A percentile compares a stretch with the other conserved stretches of the same genome.
Evolutionary conservation across 2,797 vertebrate species (phyloP).

Genomic region (Pampus argenteus): DNA sequence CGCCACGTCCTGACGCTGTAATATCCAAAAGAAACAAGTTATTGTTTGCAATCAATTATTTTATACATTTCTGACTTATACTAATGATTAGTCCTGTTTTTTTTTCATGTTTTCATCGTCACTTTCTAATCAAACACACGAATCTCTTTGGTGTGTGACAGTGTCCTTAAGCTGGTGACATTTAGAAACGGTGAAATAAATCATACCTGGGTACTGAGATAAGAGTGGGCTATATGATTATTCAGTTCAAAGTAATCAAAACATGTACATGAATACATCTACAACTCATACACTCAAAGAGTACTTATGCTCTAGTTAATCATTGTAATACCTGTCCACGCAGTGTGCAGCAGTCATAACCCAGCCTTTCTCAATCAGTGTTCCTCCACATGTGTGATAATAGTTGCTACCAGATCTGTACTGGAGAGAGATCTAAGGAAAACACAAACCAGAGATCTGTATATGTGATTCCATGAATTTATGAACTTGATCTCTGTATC

Average conservation of each 20-base stretch:
- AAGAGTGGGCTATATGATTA: background rate
- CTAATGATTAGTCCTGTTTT: background rate
- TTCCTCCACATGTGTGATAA: constrained; percentile 92
- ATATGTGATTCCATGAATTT: background rate
- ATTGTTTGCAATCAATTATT: background rate
- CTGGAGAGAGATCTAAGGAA: constrained; percentile 91
- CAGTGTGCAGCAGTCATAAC: constrained; percentile 94
- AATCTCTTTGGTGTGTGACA: constrained; percentile 14
- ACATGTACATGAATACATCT: background rate
- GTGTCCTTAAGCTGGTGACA: constrained; percentile 28
- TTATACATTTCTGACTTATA: background rate
- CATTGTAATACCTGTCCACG: constrained; percentile 82
- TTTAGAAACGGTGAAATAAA: constrained; percentile 39
- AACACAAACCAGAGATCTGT: background rate
- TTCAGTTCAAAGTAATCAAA: constrained; percentile 19
- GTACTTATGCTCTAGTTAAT: constrained; percentile 5
- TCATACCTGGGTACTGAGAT: constrained; percentile 1
- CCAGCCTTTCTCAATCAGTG: constrained; percentile 87
- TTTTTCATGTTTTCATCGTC: background rate
- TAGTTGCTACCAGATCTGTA: constrained; percentile 77
- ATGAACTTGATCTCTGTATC: background rate
- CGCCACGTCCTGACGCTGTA: constrained; percentile 49
- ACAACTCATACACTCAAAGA: background rate
- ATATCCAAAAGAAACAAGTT: constrained; percentile 2
- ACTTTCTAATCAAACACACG: constrained; percentile 12